These are phyloP conservation scores for Celastrina argiolus DNA, from an alignment of 2,888 invertebrate species.

Conservation along the genomic window DNA sequence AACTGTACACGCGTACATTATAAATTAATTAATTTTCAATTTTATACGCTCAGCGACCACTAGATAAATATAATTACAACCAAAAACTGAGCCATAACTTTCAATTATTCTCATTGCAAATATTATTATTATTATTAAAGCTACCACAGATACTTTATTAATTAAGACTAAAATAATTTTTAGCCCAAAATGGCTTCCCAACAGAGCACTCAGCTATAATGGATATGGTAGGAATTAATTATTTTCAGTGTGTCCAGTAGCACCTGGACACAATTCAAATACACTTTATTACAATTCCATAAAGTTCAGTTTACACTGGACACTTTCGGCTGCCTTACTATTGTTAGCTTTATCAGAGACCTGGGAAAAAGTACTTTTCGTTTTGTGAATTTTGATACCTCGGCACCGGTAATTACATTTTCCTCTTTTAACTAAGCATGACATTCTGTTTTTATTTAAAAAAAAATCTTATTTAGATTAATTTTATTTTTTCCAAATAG, in stretches of 20 bases:
- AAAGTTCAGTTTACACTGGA: background rate
- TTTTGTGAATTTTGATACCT: slow-evolving; percentile 8
- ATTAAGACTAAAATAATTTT: slow-evolving; percentile 21
- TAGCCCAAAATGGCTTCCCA: slow-evolving; percentile 15
- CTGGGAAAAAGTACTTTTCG: slow-evolving; percentile 7
- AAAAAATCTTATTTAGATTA: background rate
- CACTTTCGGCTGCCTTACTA: background rate
- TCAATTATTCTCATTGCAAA: slow-evolving; percentile 3
- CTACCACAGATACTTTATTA: slow-evolving; percentile 17
- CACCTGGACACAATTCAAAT: background rate
- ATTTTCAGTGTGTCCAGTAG: slow-evolving; percentile 16
- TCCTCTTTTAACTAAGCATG: background rate
- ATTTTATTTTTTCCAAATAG: background rate
- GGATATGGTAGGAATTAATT: slow-evolving; percentile 19
- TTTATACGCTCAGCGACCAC: background rate
- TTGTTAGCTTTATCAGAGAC: slow-evolving; percentile 16
- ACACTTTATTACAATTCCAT: background rate
- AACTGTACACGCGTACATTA: no score
- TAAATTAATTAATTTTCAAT: background rate
- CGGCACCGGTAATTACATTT: slow-evolving; percentile 4
- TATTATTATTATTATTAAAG: background rate
- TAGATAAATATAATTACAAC: background rate
- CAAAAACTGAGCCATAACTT: background rate
- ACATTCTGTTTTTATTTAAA: background rate
- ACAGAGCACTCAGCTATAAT: slow-evolving; percentile 19